Base-by-base conservation (phyloP, 2,797 vertebrate species). In the Malurus leucopterus region DNA sequence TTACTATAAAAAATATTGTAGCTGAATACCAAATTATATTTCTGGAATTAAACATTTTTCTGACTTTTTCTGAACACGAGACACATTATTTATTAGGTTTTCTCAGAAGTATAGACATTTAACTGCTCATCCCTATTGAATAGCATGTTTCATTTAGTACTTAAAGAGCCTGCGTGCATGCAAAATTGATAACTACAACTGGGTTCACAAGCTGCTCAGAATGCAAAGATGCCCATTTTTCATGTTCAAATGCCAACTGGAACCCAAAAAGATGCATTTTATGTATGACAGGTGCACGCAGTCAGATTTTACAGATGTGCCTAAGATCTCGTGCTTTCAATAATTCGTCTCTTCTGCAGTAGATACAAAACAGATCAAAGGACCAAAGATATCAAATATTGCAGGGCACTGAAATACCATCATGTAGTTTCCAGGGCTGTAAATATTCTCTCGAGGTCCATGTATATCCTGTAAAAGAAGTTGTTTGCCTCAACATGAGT, bases 321-420 rank as follows among this genome's bases (percentile, higher is more conserved):
- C 34, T 86, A 63, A 81, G 47, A 82, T 74, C 67, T 93, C 32
- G 16, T 36, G 53, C 67, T 90, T 93, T 68, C 87, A 65, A 86
- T 91, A 92, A 95, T 88, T 84, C 86, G 69, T 15, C 65, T 83
- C 63, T 94, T 93, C 84, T 94, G 51, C 55, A 51, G 75, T 19
- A 81, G 59, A 69, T 36, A 73, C 44, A 79, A 91, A 53, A 71
- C 15, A 79, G 61, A 90, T 86, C 78, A 92, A 94, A 95, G 80
- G 44, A 89, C 85, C 80, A 90, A 92, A 95, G 53, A 27, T 84
- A 87, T 73, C 69, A 65, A 84, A 43, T 88, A 44, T 86, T 12
- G 22, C 30, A 34, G 53, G 76, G 29, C 69, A 78, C 13, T 85
- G 88, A 94, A 95, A 89, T 59, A 88, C 21, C 50, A 78, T 57